phyloP scores from a whole-genome alignment of 2,888 invertebrate species.

The Heteromyza rotundicornis region DNA sequence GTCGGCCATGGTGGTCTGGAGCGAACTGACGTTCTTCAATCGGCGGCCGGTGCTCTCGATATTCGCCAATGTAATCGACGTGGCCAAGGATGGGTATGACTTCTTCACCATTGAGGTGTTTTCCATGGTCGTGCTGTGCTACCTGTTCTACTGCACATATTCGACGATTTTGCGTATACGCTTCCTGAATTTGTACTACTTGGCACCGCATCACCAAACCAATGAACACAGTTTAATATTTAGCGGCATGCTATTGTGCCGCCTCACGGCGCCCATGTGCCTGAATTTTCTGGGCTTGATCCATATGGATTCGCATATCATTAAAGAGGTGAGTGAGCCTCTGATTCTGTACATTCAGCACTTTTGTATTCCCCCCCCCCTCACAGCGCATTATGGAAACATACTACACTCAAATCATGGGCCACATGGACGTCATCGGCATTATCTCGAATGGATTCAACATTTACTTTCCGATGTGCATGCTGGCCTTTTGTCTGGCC shows the following conservation, averaged over 20 bases:
- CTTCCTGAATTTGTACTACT: constrained; percentile 93
- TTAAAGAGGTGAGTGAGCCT: constrained; percentile 66
- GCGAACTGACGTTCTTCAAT: constrained; percentile 97
- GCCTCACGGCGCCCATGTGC: constrained; percentile 97
- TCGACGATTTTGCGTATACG: constrained; percentile 97
- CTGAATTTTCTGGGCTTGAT: constrained; percentile 96
- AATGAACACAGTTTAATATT: constrained; percentile 97
- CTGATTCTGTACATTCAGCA: too few species aligned
- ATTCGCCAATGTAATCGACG: constrained; percentile 91
- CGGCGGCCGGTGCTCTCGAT: constrained; percentile 90
- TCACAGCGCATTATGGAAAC: constrained; percentile 77
- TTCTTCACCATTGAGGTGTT: constrained; percentile 95
- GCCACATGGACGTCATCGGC: constrained; percentile 97
- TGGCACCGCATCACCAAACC: constrained; percentile 97
- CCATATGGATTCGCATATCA: constrained; percentile 97
- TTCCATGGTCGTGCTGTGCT: constrained; percentile 89
- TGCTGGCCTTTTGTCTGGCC: constrained; percentile 88
- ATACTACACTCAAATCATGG: constrained; percentile 98
- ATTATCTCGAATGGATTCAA: constrained; percentile 98
- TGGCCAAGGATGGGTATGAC: constrained; percentile 81
- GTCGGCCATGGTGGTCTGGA: constrained; percentile 96
- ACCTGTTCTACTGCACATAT: constrained; percentile 97
- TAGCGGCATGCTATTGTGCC: constrained; percentile 97
- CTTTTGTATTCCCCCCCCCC: background rate
- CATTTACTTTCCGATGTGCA: constrained; percentile 98